Evolutionary conservation across 2,113 vertebrate species (phyloP).

Genomic region (Pungitius pungitius): DNA sequence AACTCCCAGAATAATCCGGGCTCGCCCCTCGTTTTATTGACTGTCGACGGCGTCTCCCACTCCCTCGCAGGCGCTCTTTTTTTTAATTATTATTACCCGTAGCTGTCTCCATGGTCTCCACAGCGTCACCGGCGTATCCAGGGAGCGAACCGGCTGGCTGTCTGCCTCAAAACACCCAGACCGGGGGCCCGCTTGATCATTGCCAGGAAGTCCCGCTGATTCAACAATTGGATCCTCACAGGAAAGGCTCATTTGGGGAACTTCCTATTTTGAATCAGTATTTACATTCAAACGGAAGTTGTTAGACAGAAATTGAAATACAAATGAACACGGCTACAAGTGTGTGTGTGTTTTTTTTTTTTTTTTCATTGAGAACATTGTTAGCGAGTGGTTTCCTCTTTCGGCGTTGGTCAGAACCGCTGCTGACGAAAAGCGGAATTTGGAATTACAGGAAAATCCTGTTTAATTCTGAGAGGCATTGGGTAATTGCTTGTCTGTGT

Average conservation of each 20-base stretch:
- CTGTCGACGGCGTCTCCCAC: constrained; percentile 8
- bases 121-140: constrained; percentile 45
- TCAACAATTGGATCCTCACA: not conserved
- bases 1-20: not conserved
- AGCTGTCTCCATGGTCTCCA: constrained; percentile 43
- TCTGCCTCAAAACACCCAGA: constrained; percentile 44
- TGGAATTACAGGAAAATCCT: constrained; percentile 6
- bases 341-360: not conserved
- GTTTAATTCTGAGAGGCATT: not conserved
- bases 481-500: constrained; percentile 15
- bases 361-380: not conserved
- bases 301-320: not conserved
- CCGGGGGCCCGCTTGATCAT: constrained; percentile 28
- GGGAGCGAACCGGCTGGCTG: constrained; percentile 42
- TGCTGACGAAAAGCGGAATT: constrained; percentile 20
- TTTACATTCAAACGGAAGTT: not conserved
- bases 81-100: constrained; percentile 47
- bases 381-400: constrained; percentile 33
- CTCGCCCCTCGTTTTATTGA: constrained; percentile 8
- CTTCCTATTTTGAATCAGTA: not conserved
- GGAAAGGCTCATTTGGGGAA: not conserved
- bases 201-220: constrained; percentile 18
- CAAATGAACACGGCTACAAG: not conserved
- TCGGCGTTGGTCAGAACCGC: constrained; percentile 24
- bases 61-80: constrained; percentile 20